Evolutionary conservation across 2,888 invertebrate genomes (phyloP), one percentile per base, ranked within the genome.

Genomic region (Synergus laeviventris): DNA sequence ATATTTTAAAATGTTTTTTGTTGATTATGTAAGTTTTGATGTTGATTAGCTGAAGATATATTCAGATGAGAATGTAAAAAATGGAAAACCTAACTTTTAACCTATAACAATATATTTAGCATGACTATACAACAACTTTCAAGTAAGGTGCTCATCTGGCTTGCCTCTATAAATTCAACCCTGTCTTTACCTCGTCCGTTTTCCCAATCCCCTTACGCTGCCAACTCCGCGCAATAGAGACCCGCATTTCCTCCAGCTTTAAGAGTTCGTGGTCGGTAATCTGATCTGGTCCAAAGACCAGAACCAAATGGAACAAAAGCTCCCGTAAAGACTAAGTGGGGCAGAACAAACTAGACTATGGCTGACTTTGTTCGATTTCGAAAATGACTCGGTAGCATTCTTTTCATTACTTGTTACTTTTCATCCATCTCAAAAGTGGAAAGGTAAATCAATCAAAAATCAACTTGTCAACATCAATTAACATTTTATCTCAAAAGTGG

Each of bases 141-240:
- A 64, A 64, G 64, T 42, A 18, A 42, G 39, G 64, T 39, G 64
- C 64, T 64, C 64, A 62, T 62, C 39, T 39, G 62, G 62, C 38
- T 62, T 14, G 38, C 18, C 12, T 42, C 64, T 42, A n/a, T n/a
- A 64, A 64, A 64, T 64, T 42, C 64, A 21, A 21, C 42, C 42
- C 64, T 64, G 64, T 64, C 64, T 64, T 64, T 64, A 64, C 64
- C 39, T 64, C 64, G 21, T 75, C 18, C 38, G 42, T 54, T 61
- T 38, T 24, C 82, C 77, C 78, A 84, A 84, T 86, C 85, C 84
- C 85, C 85, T 84, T 84, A 85, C 83, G 81, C 85, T 83, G 82
- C 81, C 85, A 84, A 86, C 86, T 86, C 84, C 81, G 83, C 85
- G 87, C 87, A 85, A 85, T 85, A 86, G 86, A 86, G 85, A 83